These are phyloP conservation scores for Myathropa florea DNA, from an alignment of 2,888 invertebrate species.

Conservation along the genomic window DNA sequence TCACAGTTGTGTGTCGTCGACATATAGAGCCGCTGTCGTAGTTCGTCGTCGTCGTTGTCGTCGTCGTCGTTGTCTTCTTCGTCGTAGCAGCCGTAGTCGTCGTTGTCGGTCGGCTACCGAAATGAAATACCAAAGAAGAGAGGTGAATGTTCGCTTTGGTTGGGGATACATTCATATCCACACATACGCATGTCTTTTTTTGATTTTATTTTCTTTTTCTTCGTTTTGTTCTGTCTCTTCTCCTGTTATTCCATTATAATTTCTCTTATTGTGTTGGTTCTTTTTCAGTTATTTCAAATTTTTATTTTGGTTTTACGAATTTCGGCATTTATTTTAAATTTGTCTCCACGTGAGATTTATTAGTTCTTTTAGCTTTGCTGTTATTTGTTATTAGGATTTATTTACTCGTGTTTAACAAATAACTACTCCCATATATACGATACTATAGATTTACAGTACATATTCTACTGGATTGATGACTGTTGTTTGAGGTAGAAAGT, in stretches of 20 bases:
- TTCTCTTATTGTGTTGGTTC: slow-evolving; percentile 40
- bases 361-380: slow-evolving; percentile 1
- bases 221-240: slow-evolving; percentile 50
- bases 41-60: slow-evolving; percentile 7
- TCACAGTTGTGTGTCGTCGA: slow-evolving; percentile 45
- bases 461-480: background rate
- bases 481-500: background rate
- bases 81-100: slow-evolving; percentile 19
- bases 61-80: slow-evolving; percentile 9
- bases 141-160: slow-evolving; percentile 70
- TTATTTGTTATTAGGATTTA: background rate
- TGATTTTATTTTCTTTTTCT: slow-evolving; percentile 27
- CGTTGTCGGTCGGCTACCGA: slow-evolving; percentile 58
- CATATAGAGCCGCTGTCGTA: slow-evolving; percentile 16
- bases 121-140: slow-evolving; percentile 70
- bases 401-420: background rate
- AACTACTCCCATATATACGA: background rate
- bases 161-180: slow-evolving; percentile 30
- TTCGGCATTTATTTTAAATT: slow-evolving; percentile 8
- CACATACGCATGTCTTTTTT: slow-evolving; percentile 31
- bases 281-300: slow-evolving; percentile 36
- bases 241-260: slow-evolving; percentile 57
- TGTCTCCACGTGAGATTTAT: slow-evolving; percentile 28
- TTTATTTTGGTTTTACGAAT: slow-evolving; percentile 20
- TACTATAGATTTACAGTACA: background rate